Base-by-base conservation (phyloP, 2,797 vertebrate genomes). In the Varecia variegata region DNA sequence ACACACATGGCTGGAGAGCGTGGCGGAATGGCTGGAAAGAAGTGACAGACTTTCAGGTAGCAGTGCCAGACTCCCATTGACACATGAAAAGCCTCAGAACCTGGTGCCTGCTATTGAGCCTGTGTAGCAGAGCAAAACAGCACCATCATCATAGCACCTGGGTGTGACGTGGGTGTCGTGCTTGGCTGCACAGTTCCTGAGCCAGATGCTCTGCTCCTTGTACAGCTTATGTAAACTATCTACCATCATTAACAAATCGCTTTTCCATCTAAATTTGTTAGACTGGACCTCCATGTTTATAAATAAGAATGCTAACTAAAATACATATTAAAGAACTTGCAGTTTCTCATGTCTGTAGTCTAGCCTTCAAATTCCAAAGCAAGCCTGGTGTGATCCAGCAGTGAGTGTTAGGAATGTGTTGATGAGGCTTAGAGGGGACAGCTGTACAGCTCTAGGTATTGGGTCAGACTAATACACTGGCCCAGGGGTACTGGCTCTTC, bases 71-170 rank as follows among this genome's bases (percentile, higher is more conserved):
- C 40, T 18, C 65, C 58, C 18, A 21, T 17, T 0, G 1, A 62
- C 10, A 30, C 17, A 10, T 0, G 2, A 7, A 7, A 73, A 9
- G 2, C 0, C 21, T 52, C 5, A 0, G 3, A 52, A 25, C n/a
- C 11, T 1, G 0, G 32, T 2, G 30, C 25, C 38, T 2, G 27
- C 6, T 0, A 0, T 14, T 83, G 13, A 20, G 23, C 25, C n/a
- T 5, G 0, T 9, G 38, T 0, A 11, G 12, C 17, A 6, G 17
- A 11, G 3, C 0, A 2, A 30, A 54, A 17, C 18, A n/a, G 52
- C 71, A 65, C 17, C 25, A 1, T 17, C 50, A 15, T 25, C 58
- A 27, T 32, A n/a, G 74, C 30, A 23, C 15, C 5, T 0, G 4
- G 56, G 6, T 38, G 35, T 2, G 21, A 79, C 9, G 17, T 47